Evolutionary conservation across 2,888 invertebrate genomes (phyloP).

Genomic region (Deilephila porcellus): DNA sequence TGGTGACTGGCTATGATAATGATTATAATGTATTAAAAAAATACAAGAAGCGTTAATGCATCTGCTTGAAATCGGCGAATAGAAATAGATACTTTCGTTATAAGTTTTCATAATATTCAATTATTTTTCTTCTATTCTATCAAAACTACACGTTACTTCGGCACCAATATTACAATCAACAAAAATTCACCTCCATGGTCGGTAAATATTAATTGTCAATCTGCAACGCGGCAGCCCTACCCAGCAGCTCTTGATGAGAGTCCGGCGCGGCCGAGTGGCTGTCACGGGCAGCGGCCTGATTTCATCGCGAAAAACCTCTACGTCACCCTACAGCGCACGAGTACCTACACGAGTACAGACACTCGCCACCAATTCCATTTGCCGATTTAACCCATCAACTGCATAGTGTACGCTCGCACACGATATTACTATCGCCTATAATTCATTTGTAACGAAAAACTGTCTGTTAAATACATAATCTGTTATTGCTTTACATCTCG

Average conservation of each 20-base stretch:
- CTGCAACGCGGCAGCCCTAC: slow-evolving; percentile 52
- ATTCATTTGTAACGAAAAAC: not conserved
- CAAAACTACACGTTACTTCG: not conserved
- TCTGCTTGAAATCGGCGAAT: too few species aligned
- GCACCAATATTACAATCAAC: not conserved
- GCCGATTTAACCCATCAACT: slow-evolving; percentile 28
- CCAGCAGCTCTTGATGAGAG: slow-evolving; percentile 35
- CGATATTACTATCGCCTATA: not conserved
- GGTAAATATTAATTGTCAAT: not conserved
- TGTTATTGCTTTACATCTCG: not conserved
- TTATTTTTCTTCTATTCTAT: not conserved
- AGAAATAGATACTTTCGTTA: too few species aligned
- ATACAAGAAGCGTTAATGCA: too few species aligned
- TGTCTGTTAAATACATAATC: not conserved
- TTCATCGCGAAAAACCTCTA: slow-evolving; percentile 64
- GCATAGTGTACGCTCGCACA: not conserved
- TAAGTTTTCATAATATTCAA: too few species aligned
- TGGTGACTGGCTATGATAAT: too few species aligned
- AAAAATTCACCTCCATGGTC: not conserved
- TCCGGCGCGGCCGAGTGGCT: slow-evolving; percentile 57
- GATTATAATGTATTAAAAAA: too few species aligned
- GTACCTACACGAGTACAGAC: slow-evolving; percentile 41
- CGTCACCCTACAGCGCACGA: slow-evolving; percentile 46
- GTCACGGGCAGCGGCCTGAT: slow-evolving; percentile 64
- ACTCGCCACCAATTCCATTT: slow-evolving; percentile 65